Evolutionary conservation across 35 echinoderm and acorn worm genomes (phyloP), one percentile per base, ranked within the genome.

Genomic region (Ptychodera flava): DNA sequence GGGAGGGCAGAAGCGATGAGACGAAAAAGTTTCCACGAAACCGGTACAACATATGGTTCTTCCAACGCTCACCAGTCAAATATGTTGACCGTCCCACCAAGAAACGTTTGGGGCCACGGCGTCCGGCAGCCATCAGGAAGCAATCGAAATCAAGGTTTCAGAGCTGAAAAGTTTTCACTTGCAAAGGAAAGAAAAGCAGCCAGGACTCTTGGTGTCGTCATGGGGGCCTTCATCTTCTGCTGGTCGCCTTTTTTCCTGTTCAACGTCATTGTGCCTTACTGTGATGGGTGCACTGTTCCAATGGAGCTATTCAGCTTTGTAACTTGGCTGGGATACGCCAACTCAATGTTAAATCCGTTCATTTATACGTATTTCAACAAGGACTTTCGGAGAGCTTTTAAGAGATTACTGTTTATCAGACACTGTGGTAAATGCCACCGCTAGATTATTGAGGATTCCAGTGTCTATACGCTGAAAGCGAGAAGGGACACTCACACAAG

Each of bases 181-280:
- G 45, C 45, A 64, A 81, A 89, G 34, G 96, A 99, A 91, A 90
- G 92, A 53, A 99, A 99, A 89, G 96, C 96, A 1, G 96, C 93
- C 6, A 87, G 94, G 76, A 99, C 96, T 16, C 84, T 99, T 0
- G 96, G 96, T 35, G 93, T 99, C 36, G 93, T 99, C 1, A 94
- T 99, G 75, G 96, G 96, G 31, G 96, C 92, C 1, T 99, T 99
- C 38, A 92, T 99, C 28, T 84, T 91, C 14, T 99, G 96, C 36
- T 99, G 96, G 96, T 81, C 94, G 78, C 96, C 96, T 16, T 99
- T 95, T 88, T 95, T 95, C 83, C 76, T 95, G 15, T 79, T 95
- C 33, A 92, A 95, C 35, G 91, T 95, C 32, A 86, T 88, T 27
- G 88, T 84, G 16, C 91, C 91, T 31, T 77, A 92, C 16, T 99